These are phyloP conservation scores for Laticauda laticaudata DNA, from an alignment of 2,113 vertebrate species.

Conservation along the genomic window DNA sequence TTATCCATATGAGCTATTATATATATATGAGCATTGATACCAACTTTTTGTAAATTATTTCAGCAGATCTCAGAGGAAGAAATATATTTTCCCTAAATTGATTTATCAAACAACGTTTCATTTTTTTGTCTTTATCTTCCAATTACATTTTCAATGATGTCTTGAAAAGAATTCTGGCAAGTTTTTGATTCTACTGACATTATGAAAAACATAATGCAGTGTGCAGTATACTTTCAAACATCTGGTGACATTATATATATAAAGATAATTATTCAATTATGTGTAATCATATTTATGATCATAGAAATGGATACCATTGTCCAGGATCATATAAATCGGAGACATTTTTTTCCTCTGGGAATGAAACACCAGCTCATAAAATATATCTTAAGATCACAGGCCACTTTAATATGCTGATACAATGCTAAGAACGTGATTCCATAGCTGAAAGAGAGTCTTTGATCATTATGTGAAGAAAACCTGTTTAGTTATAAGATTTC, in stretches of 20 bases:
- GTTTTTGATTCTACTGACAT: background rate
- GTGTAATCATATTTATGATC: background rate
- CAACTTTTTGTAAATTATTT: background rate
- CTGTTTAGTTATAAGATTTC: background rate
- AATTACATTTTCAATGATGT: background rate
- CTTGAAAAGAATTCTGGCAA: background rate
- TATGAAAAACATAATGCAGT: background rate
- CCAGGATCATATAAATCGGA: background rate
- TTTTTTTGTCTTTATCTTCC: background rate
- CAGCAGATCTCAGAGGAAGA: background rate
- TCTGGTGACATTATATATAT: background rate
- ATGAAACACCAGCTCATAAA: background rate
- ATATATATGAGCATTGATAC: background rate
- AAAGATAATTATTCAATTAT: background rate
- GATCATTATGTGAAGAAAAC: background rate
- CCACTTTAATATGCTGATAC: background rate
- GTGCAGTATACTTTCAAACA: background rate
- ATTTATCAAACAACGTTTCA: background rate
- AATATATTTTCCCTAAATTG: background rate
- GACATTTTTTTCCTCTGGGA: background rate
- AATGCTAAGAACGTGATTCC: background rate
- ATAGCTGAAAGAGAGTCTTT: background rate
- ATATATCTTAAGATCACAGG: background rate
- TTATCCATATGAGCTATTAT: background rate
- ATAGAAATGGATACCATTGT: background rate